Percentiles rank a stretch among this genome's conserved stretches.
These are phyloP conservation scores for Zaprionus lachaisei DNA, from an alignment of 1,140 invertebrate species.

Conservation along the genomic window DNA sequence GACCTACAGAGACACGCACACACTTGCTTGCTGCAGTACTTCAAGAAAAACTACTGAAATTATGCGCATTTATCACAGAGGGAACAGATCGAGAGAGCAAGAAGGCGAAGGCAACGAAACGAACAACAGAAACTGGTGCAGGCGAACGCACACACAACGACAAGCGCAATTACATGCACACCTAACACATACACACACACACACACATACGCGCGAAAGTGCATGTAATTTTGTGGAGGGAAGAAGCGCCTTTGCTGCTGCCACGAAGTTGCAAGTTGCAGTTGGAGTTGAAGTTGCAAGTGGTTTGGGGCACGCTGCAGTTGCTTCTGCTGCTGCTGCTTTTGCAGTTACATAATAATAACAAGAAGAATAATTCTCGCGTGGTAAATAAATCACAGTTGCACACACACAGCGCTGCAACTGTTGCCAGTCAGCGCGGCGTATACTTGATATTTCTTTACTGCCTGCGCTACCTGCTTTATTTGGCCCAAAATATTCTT, in stretches of 20 bases:
- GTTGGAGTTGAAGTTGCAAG: constrained; percentile 19
- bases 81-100: background rate
- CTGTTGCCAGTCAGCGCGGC: constrained; percentile 41
- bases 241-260: background rate
- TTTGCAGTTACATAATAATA: constrained; percentile 36
- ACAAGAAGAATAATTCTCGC: constrained; percentile 40
- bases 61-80: constrained; percentile 82
- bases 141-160: constrained; percentile 51
- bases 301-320: background rate
- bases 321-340: background rate
- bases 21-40: constrained; percentile 45
- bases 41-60: constrained; percentile 76
- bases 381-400: constrained; percentile 54
- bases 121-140: constrained; percentile 43
- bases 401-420: constrained; percentile 19
- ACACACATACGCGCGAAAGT: constrained; percentile 31
- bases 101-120: constrained; percentile 17
- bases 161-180: constrained; percentile 70
- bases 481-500: constrained; percentile 35
- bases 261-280: constrained; percentile 9
- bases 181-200: constrained; percentile 27
- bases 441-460: constrained; percentile 46
- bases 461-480: constrained; percentile 8
- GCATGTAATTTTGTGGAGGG: constrained; percentile 68
- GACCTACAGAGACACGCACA: constrained; percentile 8